A percentile compares a stretch with the other conserved stretches of the same genome.
Evolutionary conservation across 1,140 invertebrate species (phyloP).

Genomic region (Aradophagus sp.): DNA sequence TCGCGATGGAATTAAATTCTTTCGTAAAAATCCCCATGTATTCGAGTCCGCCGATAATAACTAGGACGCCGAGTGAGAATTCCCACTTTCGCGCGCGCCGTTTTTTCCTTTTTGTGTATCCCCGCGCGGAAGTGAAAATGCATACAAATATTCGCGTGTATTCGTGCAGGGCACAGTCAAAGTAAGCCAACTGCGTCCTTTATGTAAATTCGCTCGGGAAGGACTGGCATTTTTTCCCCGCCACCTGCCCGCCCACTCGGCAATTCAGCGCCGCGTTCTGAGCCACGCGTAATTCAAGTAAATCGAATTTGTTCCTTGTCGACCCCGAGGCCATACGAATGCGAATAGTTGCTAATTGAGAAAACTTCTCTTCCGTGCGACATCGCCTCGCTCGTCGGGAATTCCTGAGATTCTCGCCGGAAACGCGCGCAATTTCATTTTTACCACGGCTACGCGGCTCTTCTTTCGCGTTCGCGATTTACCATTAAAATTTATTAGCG

Average conservation of each 20-base stretch:
- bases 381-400: slow-evolving; percentile 31
- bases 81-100: slow-evolving; percentile 37
- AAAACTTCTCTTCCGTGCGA: slow-evolving; percentile 50
- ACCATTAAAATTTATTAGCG: slow-evolving; percentile 38
- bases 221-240: slow-evolving; percentile 32
- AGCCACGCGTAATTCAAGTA: slow-evolving; percentile 51
- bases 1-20: too few species aligned
- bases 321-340: slow-evolving; percentile 45
- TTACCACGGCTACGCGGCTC: slow-evolving; percentile 13
- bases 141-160: slow-evolving; percentile 34
- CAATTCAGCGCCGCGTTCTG: slow-evolving; percentile 39
- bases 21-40: slow-evolving; percentile 26
- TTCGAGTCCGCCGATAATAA: slow-evolving; percentile 35
- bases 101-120: slow-evolving; percentile 9
- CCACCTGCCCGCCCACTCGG: too few species aligned
- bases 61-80: slow-evolving; percentile 12
- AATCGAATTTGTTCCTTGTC: slow-evolving; percentile 53
- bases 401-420: slow-evolving; percentile 38
- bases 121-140: slow-evolving; percentile 36
- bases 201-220: slow-evolving; percentile 50
- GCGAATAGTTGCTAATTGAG: slow-evolving; percentile 58
- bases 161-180: slow-evolving; percentile 27
- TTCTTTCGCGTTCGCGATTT: slow-evolving; percentile 22
- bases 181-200: slow-evolving; percentile 39
- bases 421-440: slow-evolving; percentile 39